phyloP scores from a whole-genome alignment of 1,140 invertebrate species.

The Stegodyphus dumicola region DNA sequence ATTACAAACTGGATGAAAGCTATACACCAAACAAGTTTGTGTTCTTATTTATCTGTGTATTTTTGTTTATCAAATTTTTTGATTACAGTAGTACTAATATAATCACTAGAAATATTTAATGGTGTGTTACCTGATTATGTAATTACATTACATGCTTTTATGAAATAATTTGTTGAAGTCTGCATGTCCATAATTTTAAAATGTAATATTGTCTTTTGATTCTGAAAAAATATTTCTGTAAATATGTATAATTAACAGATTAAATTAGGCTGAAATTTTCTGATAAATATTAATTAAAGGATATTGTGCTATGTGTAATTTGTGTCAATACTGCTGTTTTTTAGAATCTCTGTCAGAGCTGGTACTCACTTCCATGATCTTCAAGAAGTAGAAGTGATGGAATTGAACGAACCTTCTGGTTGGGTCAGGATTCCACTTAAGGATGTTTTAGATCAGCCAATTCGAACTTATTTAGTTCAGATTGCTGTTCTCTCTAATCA shows the following conservation, averaged over 20 bases:
- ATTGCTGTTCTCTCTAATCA: conserved; percentile 98
- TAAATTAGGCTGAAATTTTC: background rate
- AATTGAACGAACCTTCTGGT: conserved; percentile 92
- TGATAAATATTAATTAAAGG: background rate
- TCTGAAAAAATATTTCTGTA: too few species aligned
- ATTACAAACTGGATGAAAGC: conserved; percentile 98
- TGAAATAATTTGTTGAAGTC: too few species aligned
- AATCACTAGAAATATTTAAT: too few species aligned
- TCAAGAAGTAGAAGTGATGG: conserved; percentile 95
- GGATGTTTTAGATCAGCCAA: conserved; percentile 86
- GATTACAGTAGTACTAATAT: too few species aligned
- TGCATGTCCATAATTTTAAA: too few species aligned
- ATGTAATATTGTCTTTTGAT: too few species aligned
- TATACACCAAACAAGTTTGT: conserved; percentile 91
- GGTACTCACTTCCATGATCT: conserved; percentile 98
- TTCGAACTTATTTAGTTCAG: conserved; percentile 96
- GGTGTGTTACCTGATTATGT: too few species aligned
- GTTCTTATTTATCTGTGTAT: too few species aligned
- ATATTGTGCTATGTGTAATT: conserved; percentile 2
- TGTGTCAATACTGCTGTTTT: conserved; percentile 31
- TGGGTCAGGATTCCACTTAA: conserved; percentile 95
- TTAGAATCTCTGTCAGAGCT: conserved; percentile 90
- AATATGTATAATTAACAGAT: background rate
- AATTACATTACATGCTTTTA: too few species aligned
- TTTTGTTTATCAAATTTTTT: too few species aligned